A percentile compares a stretch with the other conserved stretches of the same genome.
Conservation (phyloP, 2,113 vertebrate genomes). For the Grus americana region DNA sequence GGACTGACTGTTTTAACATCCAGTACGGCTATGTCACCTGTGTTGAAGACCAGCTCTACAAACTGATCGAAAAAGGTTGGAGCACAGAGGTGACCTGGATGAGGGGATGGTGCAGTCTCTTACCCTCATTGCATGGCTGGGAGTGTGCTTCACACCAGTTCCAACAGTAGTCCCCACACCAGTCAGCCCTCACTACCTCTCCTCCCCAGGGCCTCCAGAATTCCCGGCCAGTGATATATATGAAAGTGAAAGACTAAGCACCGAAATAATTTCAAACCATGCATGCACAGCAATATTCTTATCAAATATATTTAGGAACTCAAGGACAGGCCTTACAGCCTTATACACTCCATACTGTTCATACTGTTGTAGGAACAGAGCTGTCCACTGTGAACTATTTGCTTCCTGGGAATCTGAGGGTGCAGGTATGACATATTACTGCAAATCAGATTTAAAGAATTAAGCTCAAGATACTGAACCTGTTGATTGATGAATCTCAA, state of each 20-base stretch:
- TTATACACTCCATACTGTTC: background rate
- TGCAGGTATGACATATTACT: background rate
- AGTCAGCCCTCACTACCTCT: background rate
- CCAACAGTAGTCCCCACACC: background rate
- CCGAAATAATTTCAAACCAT: background rate
- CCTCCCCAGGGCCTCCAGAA: background rate
- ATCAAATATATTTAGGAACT: background rate
- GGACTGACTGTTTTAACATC: background rate
- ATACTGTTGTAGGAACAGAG: background rate
- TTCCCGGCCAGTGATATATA: background rate
- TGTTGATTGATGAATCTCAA: background rate
- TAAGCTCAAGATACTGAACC: background rate
- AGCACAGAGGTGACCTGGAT: background rate
- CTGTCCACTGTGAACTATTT: background rate
- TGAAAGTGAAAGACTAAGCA: background rate
- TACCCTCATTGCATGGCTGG: background rate
- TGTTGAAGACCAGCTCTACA: background rate
- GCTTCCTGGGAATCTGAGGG: background rate
- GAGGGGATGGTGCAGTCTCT: background rate
- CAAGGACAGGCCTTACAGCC: background rate
- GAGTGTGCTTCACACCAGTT: background rate
- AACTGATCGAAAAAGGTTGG: accelerated
- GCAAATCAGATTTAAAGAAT: background rate
- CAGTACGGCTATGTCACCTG: background rate
- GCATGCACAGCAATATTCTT: background rate